Evolutionary conservation across 2,113 vertebrate genomes (phyloP).

Genomic region (Xiphophorus hellerii): DNA sequence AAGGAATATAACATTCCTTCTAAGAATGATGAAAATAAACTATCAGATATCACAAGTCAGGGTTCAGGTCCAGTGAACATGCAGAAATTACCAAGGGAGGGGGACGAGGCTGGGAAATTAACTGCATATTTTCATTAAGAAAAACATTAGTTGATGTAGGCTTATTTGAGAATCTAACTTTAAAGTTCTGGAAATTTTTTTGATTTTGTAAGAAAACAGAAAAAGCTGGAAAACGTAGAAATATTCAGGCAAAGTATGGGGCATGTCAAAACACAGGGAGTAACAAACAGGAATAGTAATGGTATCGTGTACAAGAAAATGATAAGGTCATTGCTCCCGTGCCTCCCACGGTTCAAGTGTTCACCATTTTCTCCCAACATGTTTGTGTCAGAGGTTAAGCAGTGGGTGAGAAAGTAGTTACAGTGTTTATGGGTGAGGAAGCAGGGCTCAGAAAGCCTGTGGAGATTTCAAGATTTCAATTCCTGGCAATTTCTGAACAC

Average conservation of each 20-base stretch:
- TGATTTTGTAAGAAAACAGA: conserved; percentile 26
- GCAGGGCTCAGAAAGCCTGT: conserved; percentile 32
- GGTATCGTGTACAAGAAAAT: neutral
- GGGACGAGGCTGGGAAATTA: conserved; percentile 63
- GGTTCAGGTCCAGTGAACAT: conserved; percentile 33
- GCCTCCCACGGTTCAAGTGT: conserved; percentile 3
- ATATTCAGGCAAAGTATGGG: neutral
- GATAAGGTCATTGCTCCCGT: conserved; percentile 2
- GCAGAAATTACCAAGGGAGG: conserved; percentile 34
- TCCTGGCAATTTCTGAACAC: conserved; percentile 57
- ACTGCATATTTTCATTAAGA: conserved; percentile 39
- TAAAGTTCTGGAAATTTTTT: conserved; percentile 18
- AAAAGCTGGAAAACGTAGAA: neutral
- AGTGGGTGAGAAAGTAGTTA: conserved; percentile 50
- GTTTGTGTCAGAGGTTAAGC: conserved; percentile 56
- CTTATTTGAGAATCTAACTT: conserved; percentile 54
- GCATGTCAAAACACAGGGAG: neutral
- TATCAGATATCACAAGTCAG: conserved; percentile 50
- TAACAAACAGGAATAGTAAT: neutral
- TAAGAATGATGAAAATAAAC: conserved; percentile 66
- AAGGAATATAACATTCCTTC: conserved; percentile 62
- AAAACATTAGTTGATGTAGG: conserved; percentile 40
- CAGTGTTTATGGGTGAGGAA: conserved; percentile 31
- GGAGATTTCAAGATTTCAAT: conserved; percentile 58
- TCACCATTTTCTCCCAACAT: conserved; percentile 34